Evolutionary conservation across 2,888 invertebrate species (phyloP).

Genomic region (Leptopilina syphax): DNA sequence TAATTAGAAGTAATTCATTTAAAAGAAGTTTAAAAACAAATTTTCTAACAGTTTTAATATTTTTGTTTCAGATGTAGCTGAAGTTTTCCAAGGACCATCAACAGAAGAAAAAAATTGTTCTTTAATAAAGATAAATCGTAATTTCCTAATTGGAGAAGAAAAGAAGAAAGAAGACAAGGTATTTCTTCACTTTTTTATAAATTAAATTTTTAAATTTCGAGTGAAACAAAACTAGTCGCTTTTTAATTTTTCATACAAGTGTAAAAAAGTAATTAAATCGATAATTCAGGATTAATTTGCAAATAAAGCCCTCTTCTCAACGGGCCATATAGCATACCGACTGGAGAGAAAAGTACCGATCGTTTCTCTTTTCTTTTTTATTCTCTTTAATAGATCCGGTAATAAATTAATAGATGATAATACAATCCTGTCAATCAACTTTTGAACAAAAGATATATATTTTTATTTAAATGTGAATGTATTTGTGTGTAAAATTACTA

Average conservation of each 20-base stretch:
- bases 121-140: too few species aligned
- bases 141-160: too few species aligned
- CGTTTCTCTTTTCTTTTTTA: conserved; percentile 49
- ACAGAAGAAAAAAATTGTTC: too few species aligned
- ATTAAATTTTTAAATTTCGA: too few species aligned
- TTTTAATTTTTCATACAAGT: neutral
- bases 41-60: too few species aligned
- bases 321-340: conserved; percentile 75
- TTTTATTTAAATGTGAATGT: conserved; percentile 47
- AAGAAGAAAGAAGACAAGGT: too few species aligned
- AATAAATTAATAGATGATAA: neutral
- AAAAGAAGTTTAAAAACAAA: too few species aligned
- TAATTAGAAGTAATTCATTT: too few species aligned
- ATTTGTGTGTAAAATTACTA: conserved; percentile 52
- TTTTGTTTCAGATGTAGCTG: too few species aligned
- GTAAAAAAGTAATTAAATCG: conserved; percentile 25
- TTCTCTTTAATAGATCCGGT: conserved; percentile 20
- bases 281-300: conserved; percentile 62
- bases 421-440: conserved; percentile 50
- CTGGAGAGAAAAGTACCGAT: conserved; percentile 66
- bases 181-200: too few species aligned
- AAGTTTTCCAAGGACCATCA: too few species aligned
- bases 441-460: conserved; percentile 1
- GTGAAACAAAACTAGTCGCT: too few species aligned
- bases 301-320: conserved; percentile 73